Evolutionary conservation across 2,888 invertebrate species (phyloP).

Genomic region (Drosophila limbata): DNA sequence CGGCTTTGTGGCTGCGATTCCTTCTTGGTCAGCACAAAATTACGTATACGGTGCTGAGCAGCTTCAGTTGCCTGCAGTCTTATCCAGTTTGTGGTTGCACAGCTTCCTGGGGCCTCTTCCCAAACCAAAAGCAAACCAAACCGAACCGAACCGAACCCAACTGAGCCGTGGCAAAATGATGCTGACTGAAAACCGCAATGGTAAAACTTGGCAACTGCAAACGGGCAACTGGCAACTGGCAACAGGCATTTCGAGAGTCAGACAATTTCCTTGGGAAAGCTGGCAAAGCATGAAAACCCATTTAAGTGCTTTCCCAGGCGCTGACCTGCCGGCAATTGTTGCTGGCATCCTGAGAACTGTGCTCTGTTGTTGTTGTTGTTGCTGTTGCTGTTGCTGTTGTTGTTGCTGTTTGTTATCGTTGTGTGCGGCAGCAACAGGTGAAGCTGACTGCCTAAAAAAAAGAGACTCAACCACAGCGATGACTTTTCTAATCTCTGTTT

Average conservation of each 20-base stretch:
- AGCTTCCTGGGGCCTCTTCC: conserved; percentile 63
- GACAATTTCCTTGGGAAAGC: conserved; percentile 79
- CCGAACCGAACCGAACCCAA: conserved; percentile 3
- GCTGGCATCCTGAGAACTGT: conserved; percentile 70
- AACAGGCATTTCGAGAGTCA: conserved; percentile 33
- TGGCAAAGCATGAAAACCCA: conserved; percentile 70
- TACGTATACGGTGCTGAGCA: conserved; percentile 72
- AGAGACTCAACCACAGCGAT: conserved; percentile 41
- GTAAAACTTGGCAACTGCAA: conserved; percentile 7
- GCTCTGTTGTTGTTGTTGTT: conserved; percentile 6
- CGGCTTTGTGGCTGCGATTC: conserved; percentile 53
- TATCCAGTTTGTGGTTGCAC: conserved; percentile 37
- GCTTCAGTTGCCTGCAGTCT: conserved; percentile 8
- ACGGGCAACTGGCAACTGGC: conserved; percentile 10
- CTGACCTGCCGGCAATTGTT: conserved; percentile 59
- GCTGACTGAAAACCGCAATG: conserved; percentile 48
- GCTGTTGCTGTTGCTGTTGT: conserved; percentile 9
- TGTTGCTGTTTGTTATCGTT: neutral
- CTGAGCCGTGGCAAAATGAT: conserved; percentile 20
- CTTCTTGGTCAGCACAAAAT: conserved; percentile 73
- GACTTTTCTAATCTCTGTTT: conserved; percentile 49
- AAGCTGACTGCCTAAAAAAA: conserved; percentile 39
- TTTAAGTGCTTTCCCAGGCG: conserved; percentile 80
- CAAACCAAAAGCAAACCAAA: conserved; percentile 9
- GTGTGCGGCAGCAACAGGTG: conserved; percentile 59